phyloP scores from a whole-genome alignment of 2,888 invertebrate species.

The Mythimna ferrago region DNA sequence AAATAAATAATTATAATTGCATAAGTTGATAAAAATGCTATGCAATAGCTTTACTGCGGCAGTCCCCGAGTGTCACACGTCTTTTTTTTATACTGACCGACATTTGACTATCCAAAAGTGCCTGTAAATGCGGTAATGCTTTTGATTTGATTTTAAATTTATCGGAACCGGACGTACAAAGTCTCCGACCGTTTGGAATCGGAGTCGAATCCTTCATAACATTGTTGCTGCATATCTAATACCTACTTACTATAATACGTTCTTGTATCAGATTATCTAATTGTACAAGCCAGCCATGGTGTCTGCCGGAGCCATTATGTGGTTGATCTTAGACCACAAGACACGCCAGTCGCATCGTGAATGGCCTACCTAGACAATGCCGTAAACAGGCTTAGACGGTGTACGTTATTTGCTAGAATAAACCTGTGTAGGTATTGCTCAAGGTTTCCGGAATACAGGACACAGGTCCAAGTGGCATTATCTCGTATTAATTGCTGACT shows the following conservation, averaged over 20 bases:
- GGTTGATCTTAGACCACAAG: slow-evolving; percentile 62
- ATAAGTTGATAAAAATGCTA: too few relatives aligned
- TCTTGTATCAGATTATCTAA: slow-evolving; percentile 33
- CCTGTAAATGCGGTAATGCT: too few relatives aligned
- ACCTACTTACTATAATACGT: slow-evolving; percentile 13
- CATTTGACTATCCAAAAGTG: too few relatives aligned
- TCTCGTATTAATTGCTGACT: slow-evolving; percentile 15
- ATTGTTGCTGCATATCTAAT: slow-evolving; percentile 1
- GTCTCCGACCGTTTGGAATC: too few relatives aligned
- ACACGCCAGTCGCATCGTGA: slow-evolving; percentile 58
- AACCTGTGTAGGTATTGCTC: slow-evolving; percentile 22
- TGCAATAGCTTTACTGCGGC: too few relatives aligned
- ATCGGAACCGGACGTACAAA: too few relatives aligned
- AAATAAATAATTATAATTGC: too few relatives aligned
- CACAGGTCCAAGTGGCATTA: not conserved
- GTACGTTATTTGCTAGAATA: slow-evolving; percentile 39
- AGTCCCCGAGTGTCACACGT: too few relatives aligned
- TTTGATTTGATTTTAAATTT: too few relatives aligned
- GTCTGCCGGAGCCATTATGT: slow-evolving; percentile 48
- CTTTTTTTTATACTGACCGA: too few relatives aligned
- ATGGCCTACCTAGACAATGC: slow-evolving; percentile 53
- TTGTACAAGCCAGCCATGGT: slow-evolving; percentile 38
- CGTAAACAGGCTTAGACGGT: slow-evolving; percentile 53
- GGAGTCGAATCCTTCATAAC: not conserved
- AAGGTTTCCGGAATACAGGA: slow-evolving; percentile 21